phyloP scores from a whole-genome alignment of 2,797 vertebrate species.

The Jordanella pulchra region DNA sequence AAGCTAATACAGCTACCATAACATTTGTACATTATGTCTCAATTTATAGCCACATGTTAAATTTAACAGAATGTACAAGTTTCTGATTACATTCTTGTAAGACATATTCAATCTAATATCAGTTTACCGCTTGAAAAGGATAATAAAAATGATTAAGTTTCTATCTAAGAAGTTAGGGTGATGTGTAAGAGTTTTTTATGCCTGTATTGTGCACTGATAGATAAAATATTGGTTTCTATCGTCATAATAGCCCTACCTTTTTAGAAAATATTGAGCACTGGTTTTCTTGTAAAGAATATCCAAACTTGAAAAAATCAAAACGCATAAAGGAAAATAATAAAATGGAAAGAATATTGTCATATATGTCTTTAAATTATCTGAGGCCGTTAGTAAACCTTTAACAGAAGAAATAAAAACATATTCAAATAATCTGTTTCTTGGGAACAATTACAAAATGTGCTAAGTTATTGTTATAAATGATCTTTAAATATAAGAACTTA shows the following conservation, averaged over 20 bases:
- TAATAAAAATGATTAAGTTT: background rate
- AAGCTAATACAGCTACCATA: background rate
- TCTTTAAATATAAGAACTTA: background rate
- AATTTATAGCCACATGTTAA: background rate
- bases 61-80: background rate
- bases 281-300: background rate
- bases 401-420: background rate
- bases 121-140: background rate
- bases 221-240: background rate
- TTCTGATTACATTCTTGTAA: background rate
- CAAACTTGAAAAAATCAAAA: background rate
- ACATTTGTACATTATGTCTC: background rate
- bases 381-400: background rate
- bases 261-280: background rate
- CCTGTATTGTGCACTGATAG: background rate
- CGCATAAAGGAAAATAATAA: background rate
- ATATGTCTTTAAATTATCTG: background rate
- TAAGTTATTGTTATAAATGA: no score
- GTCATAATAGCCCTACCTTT: background rate
- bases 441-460: no score
- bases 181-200: background rate
- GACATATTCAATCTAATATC: background rate
- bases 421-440: no score
- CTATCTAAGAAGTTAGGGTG: background rate
- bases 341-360: background rate